Conservation (phyloP, 2,888 invertebrate genomes). For the Diarsia dahlii region DNA sequence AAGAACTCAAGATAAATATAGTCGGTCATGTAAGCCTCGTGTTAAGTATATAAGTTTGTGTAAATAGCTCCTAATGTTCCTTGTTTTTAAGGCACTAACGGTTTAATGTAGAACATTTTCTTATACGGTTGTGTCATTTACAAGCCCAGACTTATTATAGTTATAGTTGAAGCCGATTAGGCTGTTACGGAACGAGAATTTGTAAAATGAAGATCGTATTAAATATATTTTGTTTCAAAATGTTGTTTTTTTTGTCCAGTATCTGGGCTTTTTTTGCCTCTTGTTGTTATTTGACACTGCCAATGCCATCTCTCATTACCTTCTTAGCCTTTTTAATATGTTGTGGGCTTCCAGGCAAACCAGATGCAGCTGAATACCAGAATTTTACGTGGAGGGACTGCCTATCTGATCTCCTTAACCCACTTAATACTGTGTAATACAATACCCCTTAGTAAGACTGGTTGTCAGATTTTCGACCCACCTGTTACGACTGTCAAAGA, state of each 20-base stretch:
- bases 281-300: neutral
- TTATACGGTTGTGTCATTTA: slow-evolving; percentile 84
- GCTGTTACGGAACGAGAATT: slow-evolving; percentile 78
- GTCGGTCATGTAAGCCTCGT: slow-evolving; percentile 60
- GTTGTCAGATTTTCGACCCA: no score
- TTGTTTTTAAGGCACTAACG: slow-evolving; percentile 85
- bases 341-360: no score
- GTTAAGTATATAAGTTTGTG: slow-evolving; percentile 76
- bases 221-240: slow-evolving; percentile 89
- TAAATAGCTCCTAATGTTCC: slow-evolving; percentile 83
- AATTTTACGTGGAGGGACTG: no score
- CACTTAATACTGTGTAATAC: no score
- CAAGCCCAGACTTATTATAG: slow-evolving; percentile 79
- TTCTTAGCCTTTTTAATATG: no score
- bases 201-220: slow-evolving; percentile 87
- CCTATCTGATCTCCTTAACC: no score
- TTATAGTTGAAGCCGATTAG: slow-evolving; percentile 76
- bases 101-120: slow-evolving; percentile 79
- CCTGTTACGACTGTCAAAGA: no score
- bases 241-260: slow-evolving; percentile 33
- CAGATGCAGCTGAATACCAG: no score
- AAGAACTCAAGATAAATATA: slow-evolving; percentile 17
- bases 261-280: neutral
- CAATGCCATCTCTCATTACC: neutral
- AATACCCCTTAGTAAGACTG: no score